Conservation (phyloP, 2,797 vertebrate genomes). For the Hippocampus kuda region DNA sequence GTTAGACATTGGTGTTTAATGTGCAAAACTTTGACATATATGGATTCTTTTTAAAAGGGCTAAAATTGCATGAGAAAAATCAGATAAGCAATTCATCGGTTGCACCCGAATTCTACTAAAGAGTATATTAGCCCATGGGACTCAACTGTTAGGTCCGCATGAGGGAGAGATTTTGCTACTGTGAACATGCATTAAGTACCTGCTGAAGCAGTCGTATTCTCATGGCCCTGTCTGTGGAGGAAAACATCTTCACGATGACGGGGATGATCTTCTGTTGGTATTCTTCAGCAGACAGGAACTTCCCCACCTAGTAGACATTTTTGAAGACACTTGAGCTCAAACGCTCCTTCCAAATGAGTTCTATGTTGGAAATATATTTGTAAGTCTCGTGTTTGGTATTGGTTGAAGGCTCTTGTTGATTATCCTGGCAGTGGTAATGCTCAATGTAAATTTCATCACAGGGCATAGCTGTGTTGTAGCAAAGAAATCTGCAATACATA, state of each 20-base stretch:
- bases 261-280: slow-evolving; percentile 92
- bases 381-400: background rate
- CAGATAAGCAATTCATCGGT: too few species aligned
- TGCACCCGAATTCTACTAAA: too few species aligned
- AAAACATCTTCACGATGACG: slow-evolving; percentile 91
- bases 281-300: slow-evolving; percentile 80
- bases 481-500: background rate
- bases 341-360: background rate
- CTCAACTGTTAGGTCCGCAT: too few species aligned
- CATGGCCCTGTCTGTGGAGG: slow-evolving; percentile 88
- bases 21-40: too few species aligned
- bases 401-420: background rate
- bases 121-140: too few species aligned
- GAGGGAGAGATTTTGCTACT: background rate
- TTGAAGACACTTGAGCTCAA: background rate
- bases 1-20: too few species aligned
- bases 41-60: too few species aligned
- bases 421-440: background rate
- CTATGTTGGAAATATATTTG: background rate
- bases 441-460: background rate
- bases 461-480: background rate
- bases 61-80: too few species aligned
- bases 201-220: slow-evolving; percentile 89
- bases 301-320: slow-evolving; percentile 72
- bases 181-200: slow-evolving; percentile 44